A percentile compares a stretch with the other conserved stretches of the same genome.
Evolutionary conservation across 2,888 invertebrate genomes (phyloP).

Genomic region (Deilephila porcellus): DNA sequence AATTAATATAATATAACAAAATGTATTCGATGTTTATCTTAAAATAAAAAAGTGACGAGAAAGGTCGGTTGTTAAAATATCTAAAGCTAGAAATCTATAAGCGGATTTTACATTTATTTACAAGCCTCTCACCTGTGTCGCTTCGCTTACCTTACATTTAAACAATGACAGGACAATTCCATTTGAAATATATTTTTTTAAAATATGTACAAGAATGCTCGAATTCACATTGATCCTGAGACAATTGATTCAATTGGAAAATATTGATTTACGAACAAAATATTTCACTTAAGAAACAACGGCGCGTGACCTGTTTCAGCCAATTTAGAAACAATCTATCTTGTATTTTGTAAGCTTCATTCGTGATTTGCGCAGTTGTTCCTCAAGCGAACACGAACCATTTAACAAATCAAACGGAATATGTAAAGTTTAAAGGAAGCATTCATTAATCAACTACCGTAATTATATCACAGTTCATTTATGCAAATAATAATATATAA

Average conservation of each 20-base stretch:
- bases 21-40: constrained; percentile 57
- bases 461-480: constrained; percentile 84
- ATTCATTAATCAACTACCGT: constrained; percentile 64
- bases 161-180: constrained; percentile 76
- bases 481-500: constrained; percentile 75
- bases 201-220: constrained; percentile 68
- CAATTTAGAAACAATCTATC: background rate
- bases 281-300: constrained; percentile 34
- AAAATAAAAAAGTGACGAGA: constrained; percentile 42
- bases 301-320: background rate
- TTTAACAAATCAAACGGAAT: constrained; percentile 25
- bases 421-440: constrained; percentile 27
- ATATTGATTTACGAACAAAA: constrained; percentile 28
- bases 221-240: constrained; percentile 48
- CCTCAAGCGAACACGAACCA: constrained; percentile 1
- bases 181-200: constrained; percentile 61
- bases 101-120: constrained; percentile 71
- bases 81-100: constrained; percentile 48
- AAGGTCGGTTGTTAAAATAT: constrained; percentile 29
- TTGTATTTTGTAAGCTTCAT: background rate
- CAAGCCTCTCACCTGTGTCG: constrained; percentile 68
- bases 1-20: constrained; percentile 45
- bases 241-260: constrained; percentile 36
- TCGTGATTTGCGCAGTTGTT: constrained; percentile 4
- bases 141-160: constrained; percentile 56